These are phyloP conservation scores for Enoplolaimus lenunculus DNA, from an alignment of 2,888 invertebrate genomes.

Conservation along the genomic window DNA sequence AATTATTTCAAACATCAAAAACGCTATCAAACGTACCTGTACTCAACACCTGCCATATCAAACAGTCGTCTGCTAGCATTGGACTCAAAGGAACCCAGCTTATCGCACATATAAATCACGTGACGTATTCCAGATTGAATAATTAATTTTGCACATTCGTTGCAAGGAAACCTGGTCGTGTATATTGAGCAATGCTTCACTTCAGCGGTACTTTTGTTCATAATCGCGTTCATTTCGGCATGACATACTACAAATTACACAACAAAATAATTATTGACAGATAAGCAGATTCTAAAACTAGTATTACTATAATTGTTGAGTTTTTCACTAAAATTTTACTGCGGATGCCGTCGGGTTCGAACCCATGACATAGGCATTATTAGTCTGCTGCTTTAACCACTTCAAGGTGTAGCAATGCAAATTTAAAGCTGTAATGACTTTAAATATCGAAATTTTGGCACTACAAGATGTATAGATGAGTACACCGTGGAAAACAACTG, in stretches of 20 bases:
- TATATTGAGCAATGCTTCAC: slow-evolving; percentile 67
- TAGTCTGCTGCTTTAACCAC: no score
- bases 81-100: slow-evolving; percentile 54
- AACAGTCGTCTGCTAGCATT: slow-evolving; percentile 68
- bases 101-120: slow-evolving; percentile 60
- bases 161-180: slow-evolving; percentile 82
- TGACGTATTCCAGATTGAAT: slow-evolving; percentile 76
- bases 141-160: slow-evolving; percentile 90
- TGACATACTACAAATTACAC: slow-evolving; percentile 64
- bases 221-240: slow-evolving; percentile 89
- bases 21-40: slow-evolving; percentile 49
- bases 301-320: slow-evolving; percentile 25
- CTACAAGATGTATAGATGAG: no score
- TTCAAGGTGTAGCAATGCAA: no score
- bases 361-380: no score
- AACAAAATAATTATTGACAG: background rate
- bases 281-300: slow-evolving; percentile 23
- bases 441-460: no score
- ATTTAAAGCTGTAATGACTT: no score
- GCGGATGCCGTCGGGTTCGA: no score
- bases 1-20: no score
- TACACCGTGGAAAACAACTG: no score
- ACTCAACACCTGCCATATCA: slow-evolving; percentile 58
- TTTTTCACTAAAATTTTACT: background rate
- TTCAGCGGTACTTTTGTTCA: slow-evolving; percentile 69